phyloP scores from a whole-genome alignment of 2,113 vertebrate genomes.

The Narcine bancroftii region DNA sequence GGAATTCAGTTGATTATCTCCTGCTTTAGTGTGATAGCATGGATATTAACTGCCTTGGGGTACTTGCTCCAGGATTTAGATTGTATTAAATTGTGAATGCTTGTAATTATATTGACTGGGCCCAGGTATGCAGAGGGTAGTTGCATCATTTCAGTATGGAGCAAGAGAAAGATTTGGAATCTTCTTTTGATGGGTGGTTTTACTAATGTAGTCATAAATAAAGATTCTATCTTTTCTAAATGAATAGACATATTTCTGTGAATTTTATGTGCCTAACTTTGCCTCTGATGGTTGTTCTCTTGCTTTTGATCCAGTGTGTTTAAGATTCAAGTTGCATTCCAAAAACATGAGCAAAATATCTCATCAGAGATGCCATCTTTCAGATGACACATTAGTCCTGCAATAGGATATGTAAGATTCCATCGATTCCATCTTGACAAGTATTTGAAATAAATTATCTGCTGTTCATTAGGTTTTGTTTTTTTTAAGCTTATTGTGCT shows the following conservation, averaged over 20 bases:
- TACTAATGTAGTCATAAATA: neutral
- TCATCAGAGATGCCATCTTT: too few species aligned
- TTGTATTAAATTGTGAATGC: neutral
- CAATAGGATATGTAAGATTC: too few species aligned
- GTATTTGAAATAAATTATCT: too few species aligned
- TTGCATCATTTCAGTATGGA: neutral
- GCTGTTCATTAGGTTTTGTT: too few species aligned
- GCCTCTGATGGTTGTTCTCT: too few species aligned
- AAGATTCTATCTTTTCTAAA: neutral
- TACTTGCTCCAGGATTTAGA: neutral
- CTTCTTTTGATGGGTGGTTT: neutral
- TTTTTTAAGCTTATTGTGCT: too few species aligned
- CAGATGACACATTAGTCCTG: too few species aligned
- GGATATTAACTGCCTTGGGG: neutral
- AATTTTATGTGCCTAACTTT: neutral
- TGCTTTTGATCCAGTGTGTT: too few species aligned
- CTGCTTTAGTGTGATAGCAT: neutral
- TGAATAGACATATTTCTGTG: neutral
- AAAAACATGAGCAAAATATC: too few species aligned
- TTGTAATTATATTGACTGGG: neutral
- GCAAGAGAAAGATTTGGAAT: neutral
- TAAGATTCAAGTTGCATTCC: too few species aligned
- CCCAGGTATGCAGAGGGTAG: neutral
- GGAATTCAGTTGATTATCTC: neutral
- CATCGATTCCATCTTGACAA: too few species aligned